Evolutionary conservation across 2,113 vertebrate genomes (phyloP), one percentile per base, ranked within the genome.

Genomic region (Aspidoscelis tigris): DNA sequence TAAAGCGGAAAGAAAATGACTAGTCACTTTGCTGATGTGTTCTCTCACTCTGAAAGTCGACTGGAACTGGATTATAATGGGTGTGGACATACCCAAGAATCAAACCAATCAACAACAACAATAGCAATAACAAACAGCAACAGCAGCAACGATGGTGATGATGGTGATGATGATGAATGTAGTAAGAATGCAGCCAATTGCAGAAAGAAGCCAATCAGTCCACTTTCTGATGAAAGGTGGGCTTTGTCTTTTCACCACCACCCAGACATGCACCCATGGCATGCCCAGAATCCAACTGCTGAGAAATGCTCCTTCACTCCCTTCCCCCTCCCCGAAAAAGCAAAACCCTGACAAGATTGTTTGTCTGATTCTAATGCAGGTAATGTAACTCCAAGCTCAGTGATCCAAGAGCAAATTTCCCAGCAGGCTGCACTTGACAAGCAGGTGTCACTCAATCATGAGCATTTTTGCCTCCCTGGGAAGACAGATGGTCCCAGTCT

Each of bases 391-490:
- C 89, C 75, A 89, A 94, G 93, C 94, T 95, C 96, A 95, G 95
- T 94, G 94, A 96, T 96, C 94, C 94, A 91, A 90, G 84, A 86
- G 90, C 80, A 93, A 90, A 97, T 97, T 96, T 96, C 96, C 95
- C 96, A 96, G 95, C 93, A 96, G 95, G 89, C 93, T 82, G 69
- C 33, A 81, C 87, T 93, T 97, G 95, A 97, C 96, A 96, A 97
- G 96, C 97, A 97, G 96, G 96, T 97, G 96, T 96, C 96, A 96
- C 93, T 97, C 96, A 95, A 97, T 96, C 96, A 95, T 80, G 88
- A 80, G 85, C 90, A 83, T 86, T 92, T 93, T 94, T 89, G 85
- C 88, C 91, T 94, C 93, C 92, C 91, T 92, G 76, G 91, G 94
- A 95, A 94, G 94, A 94, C 96, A 97, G 95, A 96, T 95, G 95